Evolutionary conservation across 2,797 vertebrate genomes (phyloP).

Genomic region (Aselliscus stoliczkanus): DNA sequence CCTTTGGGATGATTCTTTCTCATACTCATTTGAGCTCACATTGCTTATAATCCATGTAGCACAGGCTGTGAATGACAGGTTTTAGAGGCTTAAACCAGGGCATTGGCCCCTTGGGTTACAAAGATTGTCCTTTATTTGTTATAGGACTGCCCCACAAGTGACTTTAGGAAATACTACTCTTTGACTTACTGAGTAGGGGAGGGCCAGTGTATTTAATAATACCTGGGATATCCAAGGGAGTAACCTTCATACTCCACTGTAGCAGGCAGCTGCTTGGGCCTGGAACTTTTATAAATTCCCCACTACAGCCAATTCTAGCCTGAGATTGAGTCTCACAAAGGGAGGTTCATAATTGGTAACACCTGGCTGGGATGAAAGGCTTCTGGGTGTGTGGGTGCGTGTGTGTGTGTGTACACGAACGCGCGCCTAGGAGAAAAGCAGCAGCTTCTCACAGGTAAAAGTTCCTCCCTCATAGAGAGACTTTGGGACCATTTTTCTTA

Average conservation of each 20-base stretch:
- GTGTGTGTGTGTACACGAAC: neutral
- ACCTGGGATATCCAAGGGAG: neutral
- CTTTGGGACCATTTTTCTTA: neutral
- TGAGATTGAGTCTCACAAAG: neutral
- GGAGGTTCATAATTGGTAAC: neutral
- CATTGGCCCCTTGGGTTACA: neutral
- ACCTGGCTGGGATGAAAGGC: neutral
- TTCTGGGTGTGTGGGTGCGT: neutral
- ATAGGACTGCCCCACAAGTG: neutral
- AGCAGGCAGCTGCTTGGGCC: neutral
- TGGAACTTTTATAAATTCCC: neutral
- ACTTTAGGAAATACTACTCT: conserved; percentile 5
- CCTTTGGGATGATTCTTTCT: neutral
- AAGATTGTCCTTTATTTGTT: neutral
- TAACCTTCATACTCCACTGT: neutral
- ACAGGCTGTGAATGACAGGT: neutral
- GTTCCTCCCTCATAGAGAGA: neutral
- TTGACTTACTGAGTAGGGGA: neutral
- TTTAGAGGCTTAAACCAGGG: neutral
- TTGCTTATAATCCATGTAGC: neutral
- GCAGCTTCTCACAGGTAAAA: neutral
- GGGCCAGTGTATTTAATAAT: neutral
- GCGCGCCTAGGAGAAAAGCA: neutral
- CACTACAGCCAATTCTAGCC: neutral
- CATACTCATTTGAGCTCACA: neutral